Evolutionary conservation across 2,113 vertebrate genomes (phyloP), one percentile per base, ranked within the genome.

Genomic region (Gobius niger): DNA sequence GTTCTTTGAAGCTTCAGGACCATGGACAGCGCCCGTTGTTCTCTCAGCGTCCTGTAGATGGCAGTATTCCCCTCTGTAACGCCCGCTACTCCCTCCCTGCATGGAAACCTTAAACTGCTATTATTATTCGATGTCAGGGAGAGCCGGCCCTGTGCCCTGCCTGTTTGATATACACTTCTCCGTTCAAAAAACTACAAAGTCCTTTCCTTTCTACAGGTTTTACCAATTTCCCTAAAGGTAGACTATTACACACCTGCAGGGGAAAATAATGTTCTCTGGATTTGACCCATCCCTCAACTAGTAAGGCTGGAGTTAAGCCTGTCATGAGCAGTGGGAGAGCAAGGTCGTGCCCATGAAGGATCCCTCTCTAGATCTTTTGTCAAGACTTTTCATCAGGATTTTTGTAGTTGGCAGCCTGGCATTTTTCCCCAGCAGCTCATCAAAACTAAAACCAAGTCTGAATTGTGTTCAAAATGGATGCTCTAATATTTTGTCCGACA

Each of bases 91-190:
- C 6, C 52, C 19, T 75, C 73, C 52, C 61, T 44, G 24, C 7
- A 56, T 75, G 68, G 65, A 85, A 79, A 75, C 81, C 76, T 77
- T 85, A 78, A 67, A 67, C 77, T 84, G 76, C 78, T 67, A 67
- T 73, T 89, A 89, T 90, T 90, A 90, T 89, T 77, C 84, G 84
- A 86, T 88, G 87, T 89, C 85, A 85, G 84, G 83, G 88, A 87
- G 88, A 83, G 75, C 67, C 82, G 83, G 82, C 54, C 64, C 78
- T 74, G 84, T 83, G 77, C 65, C 24, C 75, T 72, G 68, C 76
- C 72, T 78, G 74, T 85, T 85, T 83, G 82, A 88, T 87, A 90
- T 86, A 88, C 84, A 87, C 69, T 89, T 90, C 8, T 44, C 70
- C 2, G 6, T 64, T 82, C 64, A 72, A 42, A 42, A 77, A 78